Percentiles rank a stretch among this genome's conserved stretches.
These are phyloP conservation scores for Pocillopora grandis DNA, from an alignment of 92 coral and sea anemone species.

Conservation along the genomic window DNA sequence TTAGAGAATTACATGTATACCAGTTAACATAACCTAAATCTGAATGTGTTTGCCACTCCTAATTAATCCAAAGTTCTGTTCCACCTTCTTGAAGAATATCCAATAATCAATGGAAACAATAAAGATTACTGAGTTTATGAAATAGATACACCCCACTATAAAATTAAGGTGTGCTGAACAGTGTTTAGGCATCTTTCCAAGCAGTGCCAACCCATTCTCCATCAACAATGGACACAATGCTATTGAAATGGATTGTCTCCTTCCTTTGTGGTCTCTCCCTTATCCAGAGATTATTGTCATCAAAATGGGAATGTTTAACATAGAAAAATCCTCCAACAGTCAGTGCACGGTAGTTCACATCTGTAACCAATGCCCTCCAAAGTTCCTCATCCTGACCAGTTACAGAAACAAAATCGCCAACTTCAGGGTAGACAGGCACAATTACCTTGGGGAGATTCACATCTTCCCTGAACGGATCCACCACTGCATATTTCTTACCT, in stretches of 20 bases:
- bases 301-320: constrained; percentile 43
- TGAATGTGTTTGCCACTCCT: too few species aligned
- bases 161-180: background rate
- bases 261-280: constrained; percentile 52
- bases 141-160: too few species aligned
- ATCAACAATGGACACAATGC: constrained; percentile 8
- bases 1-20: too few species aligned
- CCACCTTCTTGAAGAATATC: too few species aligned
- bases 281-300: constrained; percentile 28
- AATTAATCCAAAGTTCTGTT: too few species aligned
- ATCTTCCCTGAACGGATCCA: constrained; percentile 19
- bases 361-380: background rate
- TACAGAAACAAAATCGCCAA: constrained; percentile 8
- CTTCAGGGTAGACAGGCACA: constrained; percentile 35
- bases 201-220: constrained; percentile 33
- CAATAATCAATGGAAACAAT: too few species aligned
- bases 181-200: constrained; percentile 21
- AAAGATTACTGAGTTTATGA: too few species aligned
- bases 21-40: too few species aligned
- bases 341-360: constrained; percentile 17
- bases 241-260: constrained; percentile 20
- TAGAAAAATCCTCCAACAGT: constrained; percentile 47
- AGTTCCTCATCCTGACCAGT: too few species aligned
- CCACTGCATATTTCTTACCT: constrained; percentile 41
- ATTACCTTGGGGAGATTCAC: constrained; percentile 41